Evolutionary conservation across 1,140 invertebrate genomes (phyloP), one percentile per base, ranked within the genome.

Genomic region (Rhagoletis zephyria): DNA sequence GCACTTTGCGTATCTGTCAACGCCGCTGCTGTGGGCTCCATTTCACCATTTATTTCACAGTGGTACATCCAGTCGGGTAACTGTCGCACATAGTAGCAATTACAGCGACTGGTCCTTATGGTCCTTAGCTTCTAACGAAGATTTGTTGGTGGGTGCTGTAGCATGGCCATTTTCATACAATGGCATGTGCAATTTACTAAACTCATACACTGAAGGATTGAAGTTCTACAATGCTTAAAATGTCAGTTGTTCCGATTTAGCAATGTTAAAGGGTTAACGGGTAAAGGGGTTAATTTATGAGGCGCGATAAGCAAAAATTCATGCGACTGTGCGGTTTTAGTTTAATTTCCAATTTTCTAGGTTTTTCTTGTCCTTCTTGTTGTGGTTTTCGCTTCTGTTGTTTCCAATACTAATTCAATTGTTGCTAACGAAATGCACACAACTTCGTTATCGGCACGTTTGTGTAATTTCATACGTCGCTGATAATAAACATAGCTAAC

Each of bases 321-420:
- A 59, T 56, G 51, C 10, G 16, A 81, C 9, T 81, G 48, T 59
- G 74, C 7, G 74, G 74, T 81, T 81, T 51, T 40, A 7, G 64
- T 67, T 67, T 67, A 67, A 67, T 30, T 67, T 67, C n/a, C n/a
- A 67, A 67, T 67, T 67, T 67, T 67, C 64, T 67, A 40, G 5
- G 30, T 14, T 67, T 67, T 40, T 40, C 19, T 4, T 4, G 64
- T 67, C 6, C 19, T 4, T 10, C n/a, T 67, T 30, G 30, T 67
- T 67, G 64, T 40, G 64, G 64, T 10, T 40, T 67, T 40, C 6
- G n/a, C 30, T 67, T 3, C 19, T 30, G 30, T 40, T 30, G n/a
- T 40, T 67, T 67, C 6, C 30, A 42, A 16, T 67, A 67, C 4
- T 67, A 67, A 30, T 67, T n/a, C 16, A 16, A 4, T 63, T 63